These are phyloP conservation scores for Leucoraja erinaceus DNA, from an alignment of 2,113 vertebrate species.

Conservation along the genomic window DNA sequence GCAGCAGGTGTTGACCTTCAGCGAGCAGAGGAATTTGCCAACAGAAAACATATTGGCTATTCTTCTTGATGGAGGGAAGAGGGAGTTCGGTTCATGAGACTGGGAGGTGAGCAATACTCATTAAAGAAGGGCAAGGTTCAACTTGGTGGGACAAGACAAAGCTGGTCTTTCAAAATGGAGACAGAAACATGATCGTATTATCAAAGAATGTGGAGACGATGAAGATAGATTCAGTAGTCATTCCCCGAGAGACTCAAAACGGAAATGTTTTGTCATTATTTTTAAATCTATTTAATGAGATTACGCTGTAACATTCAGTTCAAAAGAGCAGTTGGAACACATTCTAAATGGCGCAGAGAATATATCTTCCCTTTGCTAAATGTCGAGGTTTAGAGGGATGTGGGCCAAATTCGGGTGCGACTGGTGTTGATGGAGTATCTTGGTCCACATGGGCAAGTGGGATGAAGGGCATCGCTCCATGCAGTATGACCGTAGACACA, in stretches of 20 bases:
- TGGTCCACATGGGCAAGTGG: too few relatives aligned
- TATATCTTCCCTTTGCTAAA: neutral
- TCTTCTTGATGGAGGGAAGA: neutral
- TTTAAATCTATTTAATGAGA: neutral
- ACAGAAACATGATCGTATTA: neutral
- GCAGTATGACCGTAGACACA: too few relatives aligned
- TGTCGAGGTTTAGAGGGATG: too few relatives aligned
- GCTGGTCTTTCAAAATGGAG: neutral
- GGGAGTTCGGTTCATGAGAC: neutral
- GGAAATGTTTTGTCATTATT: too few relatives aligned
- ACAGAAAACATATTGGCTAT: neutral
- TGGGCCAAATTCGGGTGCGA: too few relatives aligned
- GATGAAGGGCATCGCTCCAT: too few relatives aligned
- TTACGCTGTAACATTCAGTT: neutral
- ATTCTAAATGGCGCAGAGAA: neutral
- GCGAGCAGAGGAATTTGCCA: neutral
- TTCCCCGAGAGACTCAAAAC: neutral
- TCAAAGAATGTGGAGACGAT: neutral
- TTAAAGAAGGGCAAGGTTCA: neutral
- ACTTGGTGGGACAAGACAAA: neutral
- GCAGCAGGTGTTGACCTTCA: neutral
- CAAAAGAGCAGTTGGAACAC: neutral
- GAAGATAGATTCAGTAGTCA: neutral
- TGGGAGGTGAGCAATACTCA: neutral
- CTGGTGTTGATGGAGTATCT: too few relatives aligned